Conservation (phyloP, 2,888 invertebrate genomes). For the Mystacides longicornis region DNA sequence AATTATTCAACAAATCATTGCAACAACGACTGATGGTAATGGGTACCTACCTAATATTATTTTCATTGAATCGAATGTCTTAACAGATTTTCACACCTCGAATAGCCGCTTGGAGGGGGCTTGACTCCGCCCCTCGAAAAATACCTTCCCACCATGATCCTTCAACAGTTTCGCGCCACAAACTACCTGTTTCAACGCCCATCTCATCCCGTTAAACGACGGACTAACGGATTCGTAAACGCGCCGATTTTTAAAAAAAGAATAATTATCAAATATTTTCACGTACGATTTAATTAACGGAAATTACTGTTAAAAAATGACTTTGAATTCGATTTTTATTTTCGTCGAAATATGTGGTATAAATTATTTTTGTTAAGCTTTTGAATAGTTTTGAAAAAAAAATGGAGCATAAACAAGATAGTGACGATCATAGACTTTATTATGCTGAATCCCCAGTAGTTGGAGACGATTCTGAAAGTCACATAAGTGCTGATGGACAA, state of each 20-base stretch:
- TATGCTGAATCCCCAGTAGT: conserved; percentile 10
- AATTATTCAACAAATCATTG: neutral
- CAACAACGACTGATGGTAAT: no score
- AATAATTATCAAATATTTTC: no score
- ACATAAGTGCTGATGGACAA: conserved; percentile 10
- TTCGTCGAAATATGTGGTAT: no score
- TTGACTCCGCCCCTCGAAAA: neutral
- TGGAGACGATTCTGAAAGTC: conserved; percentile 19
- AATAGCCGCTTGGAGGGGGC: neutral
- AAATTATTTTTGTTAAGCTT: no score
- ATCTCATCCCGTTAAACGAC: neutral
- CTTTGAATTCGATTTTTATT: no score
- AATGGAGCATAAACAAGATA: neutral
- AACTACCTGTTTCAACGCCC: neutral
- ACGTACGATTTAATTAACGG: no score
- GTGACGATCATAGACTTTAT: neutral
- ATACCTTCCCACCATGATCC: neutral
- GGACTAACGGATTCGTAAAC: neutral
- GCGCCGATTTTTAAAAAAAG: no score
- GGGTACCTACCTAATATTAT: no score
- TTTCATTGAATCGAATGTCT: neutral
- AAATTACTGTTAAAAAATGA: no score
- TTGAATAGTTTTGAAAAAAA: neutral
- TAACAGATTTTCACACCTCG: neutral
- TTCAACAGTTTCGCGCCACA: neutral